Evolutionary conservation across 2,888 invertebrate genomes (phyloP).

Genomic region (Anoplius nigerrimus): DNA sequence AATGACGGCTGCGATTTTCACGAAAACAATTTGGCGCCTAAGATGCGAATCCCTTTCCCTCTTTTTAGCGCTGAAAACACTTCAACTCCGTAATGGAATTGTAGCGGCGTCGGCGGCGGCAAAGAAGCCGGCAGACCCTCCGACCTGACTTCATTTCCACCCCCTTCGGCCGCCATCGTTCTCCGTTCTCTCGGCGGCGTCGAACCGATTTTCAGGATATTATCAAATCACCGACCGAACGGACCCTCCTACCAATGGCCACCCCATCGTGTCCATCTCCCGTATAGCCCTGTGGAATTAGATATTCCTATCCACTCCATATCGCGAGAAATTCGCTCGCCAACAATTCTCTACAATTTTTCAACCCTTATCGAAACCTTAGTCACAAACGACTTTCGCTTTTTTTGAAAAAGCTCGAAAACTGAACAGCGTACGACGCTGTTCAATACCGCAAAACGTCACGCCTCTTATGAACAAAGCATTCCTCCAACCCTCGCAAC

Average conservation of each 20-base stretch:
- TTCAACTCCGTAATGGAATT: slow-evolving; percentile 45
- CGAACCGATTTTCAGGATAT: background rate
- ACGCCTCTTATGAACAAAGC: too few relatives aligned
- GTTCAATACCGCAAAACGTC: too few relatives aligned
- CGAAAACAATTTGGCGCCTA: slow-evolving; percentile 55
- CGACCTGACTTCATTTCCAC: slow-evolving; percentile 8
- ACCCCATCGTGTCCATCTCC: background rate
- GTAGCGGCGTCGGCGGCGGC: background rate
- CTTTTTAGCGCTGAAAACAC: slow-evolving; percentile 39
- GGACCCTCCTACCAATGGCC: background rate
- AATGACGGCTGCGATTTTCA: slow-evolving; percentile 60
- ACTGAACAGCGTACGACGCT: too few relatives aligned
- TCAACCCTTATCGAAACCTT: too few relatives aligned
- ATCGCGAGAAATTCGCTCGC: too few relatives aligned
- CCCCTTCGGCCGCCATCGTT: too few relatives aligned
- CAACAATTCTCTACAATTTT: too few relatives aligned
- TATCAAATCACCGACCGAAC: background rate
- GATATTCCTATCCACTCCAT: too few relatives aligned
- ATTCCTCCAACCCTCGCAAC: too few relatives aligned
- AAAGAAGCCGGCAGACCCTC: background rate
- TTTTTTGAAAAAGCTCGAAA: too few relatives aligned
- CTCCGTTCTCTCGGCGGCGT: background rate
- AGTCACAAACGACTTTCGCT: too few relatives aligned
- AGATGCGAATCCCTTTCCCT: slow-evolving; percentile 48
- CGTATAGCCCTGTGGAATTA: background rate